Evolutionary conservation across 1,140 invertebrate species (phyloP).

Genomic region (Eciton burchellii): DNA sequence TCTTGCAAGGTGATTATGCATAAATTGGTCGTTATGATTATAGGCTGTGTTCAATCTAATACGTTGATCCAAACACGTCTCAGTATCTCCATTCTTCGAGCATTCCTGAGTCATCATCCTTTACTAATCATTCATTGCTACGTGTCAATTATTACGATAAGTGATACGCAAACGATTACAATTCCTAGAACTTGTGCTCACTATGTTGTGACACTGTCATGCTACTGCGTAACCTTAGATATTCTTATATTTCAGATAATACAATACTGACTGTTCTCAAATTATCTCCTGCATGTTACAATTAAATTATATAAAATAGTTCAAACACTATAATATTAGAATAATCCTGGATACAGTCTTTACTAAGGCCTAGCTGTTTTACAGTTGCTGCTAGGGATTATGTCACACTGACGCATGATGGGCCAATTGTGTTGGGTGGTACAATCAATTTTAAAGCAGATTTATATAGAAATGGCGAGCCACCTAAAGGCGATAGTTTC

Average conservation of each 20-base stretch:
- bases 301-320: too few species aligned
- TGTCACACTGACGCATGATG: conserved; percentile 86
- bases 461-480: conserved; percentile 82
- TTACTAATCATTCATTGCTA: background rate
- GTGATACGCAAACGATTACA: too few species aligned
- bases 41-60: background rate
- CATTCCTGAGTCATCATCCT: background rate
- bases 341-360: background rate
- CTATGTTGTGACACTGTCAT: too few species aligned
- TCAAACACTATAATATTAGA: too few species aligned
- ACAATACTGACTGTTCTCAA: too few species aligned
- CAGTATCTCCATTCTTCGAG: background rate
- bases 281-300: too few species aligned
- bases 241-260: too few species aligned
- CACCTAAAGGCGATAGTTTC: conserved; percentile 80
- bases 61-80: background rate
- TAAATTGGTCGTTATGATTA: too few species aligned
- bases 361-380: conserved; percentile 57
- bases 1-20: conserved; percentile 60
- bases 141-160: too few species aligned
- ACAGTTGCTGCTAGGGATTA: conserved; percentile 73
- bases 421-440: conserved; percentile 88
- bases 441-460: conserved; percentile 88
- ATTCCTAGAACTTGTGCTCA: too few species aligned
- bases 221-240: too few species aligned